phyloP scores from a whole-genome alignment of 2,113 vertebrate genomes.

The Xiphias gladius region DNA sequence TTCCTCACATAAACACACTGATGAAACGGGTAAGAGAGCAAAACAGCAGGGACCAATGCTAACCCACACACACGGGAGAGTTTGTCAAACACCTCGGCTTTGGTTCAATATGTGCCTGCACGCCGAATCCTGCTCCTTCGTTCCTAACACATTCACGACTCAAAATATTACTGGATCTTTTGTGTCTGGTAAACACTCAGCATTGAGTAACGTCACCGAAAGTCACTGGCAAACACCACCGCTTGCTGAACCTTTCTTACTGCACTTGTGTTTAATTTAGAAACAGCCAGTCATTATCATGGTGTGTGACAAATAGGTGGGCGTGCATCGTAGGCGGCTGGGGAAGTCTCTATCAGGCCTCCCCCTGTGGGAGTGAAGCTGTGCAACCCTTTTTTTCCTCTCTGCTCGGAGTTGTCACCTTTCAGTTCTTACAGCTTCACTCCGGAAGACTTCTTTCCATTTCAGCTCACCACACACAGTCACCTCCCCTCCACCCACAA shows the following conservation, averaged over 20 bases:
- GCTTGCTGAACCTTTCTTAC: no score
- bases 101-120: not conserved
- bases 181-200: not conserved
- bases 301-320: not conserved
- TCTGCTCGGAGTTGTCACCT: not conserved
- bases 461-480: not conserved
- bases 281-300: not conserved
- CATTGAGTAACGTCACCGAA: not conserved
- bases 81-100: not conserved
- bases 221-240: not conserved
- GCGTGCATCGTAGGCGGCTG: slow-evolving; percentile 5
- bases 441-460: slow-evolving; percentile 38
- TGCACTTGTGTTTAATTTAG: not conserved
- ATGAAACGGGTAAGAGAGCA: not conserved
- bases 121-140: not conserved
- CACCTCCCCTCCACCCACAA: slow-evolving; percentile 19
- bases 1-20: not conserved
- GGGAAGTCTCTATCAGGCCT: slow-evolving; percentile 54
- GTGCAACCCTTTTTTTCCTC: slow-evolving; percentile 60
- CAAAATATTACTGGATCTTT: not conserved
- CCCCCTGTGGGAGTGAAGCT: slow-evolving; percentile 29
- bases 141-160: not conserved
- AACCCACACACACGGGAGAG: not conserved
- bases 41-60: not conserved
- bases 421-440: slow-evolving; percentile 28